phyloP scores from a whole-genome alignment of 2,888 invertebrate genomes.

The Microctonus aethiopoides region DNA sequence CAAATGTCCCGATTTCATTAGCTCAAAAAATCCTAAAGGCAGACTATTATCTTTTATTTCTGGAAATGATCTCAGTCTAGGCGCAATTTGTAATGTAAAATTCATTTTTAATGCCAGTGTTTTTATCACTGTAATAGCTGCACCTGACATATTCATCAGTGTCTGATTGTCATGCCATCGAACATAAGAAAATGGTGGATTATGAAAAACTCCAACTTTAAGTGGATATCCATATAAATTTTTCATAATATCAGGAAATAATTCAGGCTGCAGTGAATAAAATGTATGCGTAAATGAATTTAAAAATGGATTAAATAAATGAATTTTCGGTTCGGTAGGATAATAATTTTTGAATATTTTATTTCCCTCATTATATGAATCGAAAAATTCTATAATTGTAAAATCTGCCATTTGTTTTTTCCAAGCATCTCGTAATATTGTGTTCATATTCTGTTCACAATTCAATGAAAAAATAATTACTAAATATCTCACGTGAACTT shows the following conservation, averaged over 20 bases:
- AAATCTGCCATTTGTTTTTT: slow-evolving; percentile 34
- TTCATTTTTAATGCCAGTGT: slow-evolving; percentile 35
- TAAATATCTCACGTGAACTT: slow-evolving; percentile 27
- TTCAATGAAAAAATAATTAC: slow-evolving; percentile 19
- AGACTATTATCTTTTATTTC: not conserved
- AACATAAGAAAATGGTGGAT: slow-evolving; percentile 27
- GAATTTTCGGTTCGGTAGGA: slow-evolving; percentile 24
- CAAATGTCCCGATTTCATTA: slow-evolving; percentile 19
- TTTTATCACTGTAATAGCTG: slow-evolving; percentile 20
- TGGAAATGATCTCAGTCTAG: not conserved
- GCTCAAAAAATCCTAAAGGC: not conserved
- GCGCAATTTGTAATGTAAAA: slow-evolving; percentile 36
- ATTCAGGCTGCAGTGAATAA: slow-evolving; percentile 17
- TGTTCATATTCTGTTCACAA: slow-evolving; percentile 19
- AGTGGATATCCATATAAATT: slow-evolving; percentile 44
- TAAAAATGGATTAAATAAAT: slow-evolving; percentile 40
- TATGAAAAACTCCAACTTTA: not conserved
- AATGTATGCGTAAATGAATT: slow-evolving; percentile 10
- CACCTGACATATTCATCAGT: not conserved
- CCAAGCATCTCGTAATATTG: slow-evolving; percentile 36
- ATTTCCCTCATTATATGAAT: not conserved
- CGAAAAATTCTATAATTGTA: slow-evolving; percentile 37
- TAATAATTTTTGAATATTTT: not conserved
- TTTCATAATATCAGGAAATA: slow-evolving; percentile 43
- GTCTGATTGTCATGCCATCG: slow-evolving; percentile 13